Evolutionary conservation across 2,113 vertebrate species (phyloP).

Genomic region (Grammomys dolichurus): DNA sequence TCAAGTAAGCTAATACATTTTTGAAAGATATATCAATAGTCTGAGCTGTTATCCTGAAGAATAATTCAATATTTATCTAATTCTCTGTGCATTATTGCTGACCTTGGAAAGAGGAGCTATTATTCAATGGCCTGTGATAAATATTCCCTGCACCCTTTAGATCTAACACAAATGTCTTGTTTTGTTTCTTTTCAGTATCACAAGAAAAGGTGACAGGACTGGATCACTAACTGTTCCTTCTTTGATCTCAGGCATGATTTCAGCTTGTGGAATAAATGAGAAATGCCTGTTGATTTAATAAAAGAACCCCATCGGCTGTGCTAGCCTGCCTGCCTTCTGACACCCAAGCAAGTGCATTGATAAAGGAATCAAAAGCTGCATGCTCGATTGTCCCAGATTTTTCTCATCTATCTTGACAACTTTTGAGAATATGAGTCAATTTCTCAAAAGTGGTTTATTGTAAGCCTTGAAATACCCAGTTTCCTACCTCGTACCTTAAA

Average conservation of each 20-base stretch:
- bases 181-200: conserved; percentile 66
- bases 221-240: conserved; percentile 7
- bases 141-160: conserved; percentile 41
- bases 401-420: conserved; percentile 35
- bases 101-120: conserved; percentile 31
- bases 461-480: conserved; percentile 53
- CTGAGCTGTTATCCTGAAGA: conserved; percentile 25
- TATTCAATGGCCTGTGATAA: conserved; percentile 41
- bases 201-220: conserved; percentile 35
- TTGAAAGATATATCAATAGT: conserved; percentile 14
- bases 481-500: not conserved
- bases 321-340: conserved; percentile 36
- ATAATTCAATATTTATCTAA: conserved; percentile 66
- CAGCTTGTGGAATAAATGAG: conserved; percentile 67
- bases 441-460: conserved; percentile 56
- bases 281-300: conserved; percentile 66
- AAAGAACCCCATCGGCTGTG: conserved; percentile 28
- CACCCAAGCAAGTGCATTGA: conserved; percentile 13
- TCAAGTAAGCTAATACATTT: conserved; percentile 66
- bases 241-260: conserved; percentile 64
- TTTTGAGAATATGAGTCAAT: not conserved
- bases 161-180: conserved; percentile 67
- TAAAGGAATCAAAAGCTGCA: conserved; percentile 44
- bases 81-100: conserved; percentile 57
- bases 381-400: not conserved